Conservation (phyloP, 2,113 vertebrate species). For the Eulacestoma nigropectus region DNA sequence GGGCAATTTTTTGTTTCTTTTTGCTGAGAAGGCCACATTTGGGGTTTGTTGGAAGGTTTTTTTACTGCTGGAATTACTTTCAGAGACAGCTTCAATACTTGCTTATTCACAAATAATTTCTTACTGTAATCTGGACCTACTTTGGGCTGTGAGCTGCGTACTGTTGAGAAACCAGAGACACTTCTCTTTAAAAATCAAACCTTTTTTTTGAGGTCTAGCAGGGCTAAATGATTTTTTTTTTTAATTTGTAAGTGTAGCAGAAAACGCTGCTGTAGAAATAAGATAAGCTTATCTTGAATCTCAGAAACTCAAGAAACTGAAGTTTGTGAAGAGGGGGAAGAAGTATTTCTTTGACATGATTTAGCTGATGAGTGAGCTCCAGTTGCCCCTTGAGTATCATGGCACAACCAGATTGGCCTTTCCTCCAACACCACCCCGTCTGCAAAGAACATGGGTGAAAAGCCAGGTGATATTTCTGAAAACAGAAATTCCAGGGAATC, state of each 20-base stretch:
- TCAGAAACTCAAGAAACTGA: background rate
- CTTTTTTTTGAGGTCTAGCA: fast-evolving
- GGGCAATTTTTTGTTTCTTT: background rate
- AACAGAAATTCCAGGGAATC: background rate
- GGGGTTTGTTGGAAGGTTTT: background rate
- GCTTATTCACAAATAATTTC: background rate
- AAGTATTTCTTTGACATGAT: background rate
- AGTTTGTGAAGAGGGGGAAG: background rate
- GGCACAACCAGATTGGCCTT: background rate
- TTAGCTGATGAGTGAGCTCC: background rate
- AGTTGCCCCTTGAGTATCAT: background rate
- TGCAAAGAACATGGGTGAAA: background rate
- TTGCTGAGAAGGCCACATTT: background rate
- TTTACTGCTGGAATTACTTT: background rate
- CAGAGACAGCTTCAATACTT: background rate
- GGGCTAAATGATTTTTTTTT: background rate
- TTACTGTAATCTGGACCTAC: background rate
- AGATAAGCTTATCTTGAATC: background rate
- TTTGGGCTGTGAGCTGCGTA: background rate
- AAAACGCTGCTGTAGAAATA: background rate
- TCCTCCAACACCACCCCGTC: background rate
- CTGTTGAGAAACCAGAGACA: background rate
- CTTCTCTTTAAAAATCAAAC: background rate
- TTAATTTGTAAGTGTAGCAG: background rate
- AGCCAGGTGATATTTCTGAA: background rate